These are phyloP conservation scores for Rhinophrynus dorsalis DNA, from an alignment of 2,797 vertebrate species.

Conservation along the genomic window DNA sequence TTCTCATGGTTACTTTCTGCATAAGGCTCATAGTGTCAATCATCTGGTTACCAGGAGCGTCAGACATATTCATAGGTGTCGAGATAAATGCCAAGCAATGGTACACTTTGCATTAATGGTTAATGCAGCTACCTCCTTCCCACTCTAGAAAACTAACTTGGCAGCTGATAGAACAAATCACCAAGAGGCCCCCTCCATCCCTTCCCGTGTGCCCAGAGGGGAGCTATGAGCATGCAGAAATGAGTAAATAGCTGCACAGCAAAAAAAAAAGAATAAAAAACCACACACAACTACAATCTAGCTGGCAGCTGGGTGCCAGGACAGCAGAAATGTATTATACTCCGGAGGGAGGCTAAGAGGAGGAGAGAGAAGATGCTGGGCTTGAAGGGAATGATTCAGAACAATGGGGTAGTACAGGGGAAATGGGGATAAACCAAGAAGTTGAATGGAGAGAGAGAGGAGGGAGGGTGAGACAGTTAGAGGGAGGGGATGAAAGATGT, in stretches of 20 bases:
- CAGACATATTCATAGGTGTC: no score
- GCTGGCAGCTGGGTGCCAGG: constrained; percentile 21
- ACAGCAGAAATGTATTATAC: constrained; percentile 4
- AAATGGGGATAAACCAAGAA: background rate
- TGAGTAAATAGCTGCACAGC: constrained; percentile 29
- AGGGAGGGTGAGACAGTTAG: no score
- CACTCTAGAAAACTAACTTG: constrained; percentile 15
- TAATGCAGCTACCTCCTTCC: constrained; percentile 5
- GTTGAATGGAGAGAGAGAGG: background rate
- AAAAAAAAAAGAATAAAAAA: constrained; percentile 31
- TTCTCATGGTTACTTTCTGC: no score
- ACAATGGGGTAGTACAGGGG: background rate
- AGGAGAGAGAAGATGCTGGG: background rate
- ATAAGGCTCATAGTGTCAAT: no score
- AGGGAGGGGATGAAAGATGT: no score
- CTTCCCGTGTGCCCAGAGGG: constrained; percentile 35
- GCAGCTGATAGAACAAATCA: constrained; percentile 43
- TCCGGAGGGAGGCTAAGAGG: background rate
- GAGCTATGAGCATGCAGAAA: constrained; percentile 23
- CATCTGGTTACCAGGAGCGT: no score
- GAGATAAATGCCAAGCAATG: no score
- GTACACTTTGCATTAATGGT: background rate
- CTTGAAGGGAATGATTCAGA: background rate
- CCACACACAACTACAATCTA: constrained; percentile 36
- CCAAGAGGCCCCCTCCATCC: constrained; percentile 27